Base-by-base conservation (phyloP, 2,888 invertebrate genomes). In the Yponomeuta evonymella region DNA sequence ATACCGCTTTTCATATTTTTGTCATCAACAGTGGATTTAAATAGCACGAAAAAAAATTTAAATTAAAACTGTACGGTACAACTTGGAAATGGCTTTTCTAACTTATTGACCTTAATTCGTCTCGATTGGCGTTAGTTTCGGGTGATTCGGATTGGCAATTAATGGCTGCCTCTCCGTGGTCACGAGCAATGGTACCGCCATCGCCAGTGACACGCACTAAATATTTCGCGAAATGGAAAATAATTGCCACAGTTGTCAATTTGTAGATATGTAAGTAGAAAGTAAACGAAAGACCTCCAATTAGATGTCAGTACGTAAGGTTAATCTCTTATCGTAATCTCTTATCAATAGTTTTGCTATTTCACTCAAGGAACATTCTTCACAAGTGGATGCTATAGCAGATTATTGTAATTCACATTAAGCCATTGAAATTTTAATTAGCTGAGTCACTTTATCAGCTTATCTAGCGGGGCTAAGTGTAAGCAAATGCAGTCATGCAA, bases 31-130 rank as follows among this genome's bases (percentile, higher is more conserved):
- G n/a, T n/a, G 0, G 9, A 66, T 69, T 8, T 9, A 63, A 72
- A 68, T 58, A 70, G 71, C 30, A 70, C 72, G 69, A 70, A 43
- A 43, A 5, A 23, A 23, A 23, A 23, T 33, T 63, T 3, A 23
- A 23, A 70, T 65, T 64, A 66, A 73, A 73, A 73, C 67, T 74
- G 30, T 72, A 74, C 75, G 74, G 75, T 70, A 73, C 64, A 72
- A 73, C 64, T 65, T 67, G 70, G 65, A 70, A 71, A 73, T 72
- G 70, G 69, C 12, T n/a, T 33, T 71, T 33, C 63, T 69, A 72
- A 73, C 74, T 74, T 72, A 77, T 77, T 78, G 78, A 74, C 77
- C 77, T 76, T 75, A 73, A 79, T 81, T 77, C 71, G 65, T 69
- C 67, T 71, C 74, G 76, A 76, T 78, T 68, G 68, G 64, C 67